Percentiles rank a stretch among this genome's conserved stretches.
Conservation (phyloP, 1,140 invertebrate species). For the Latrodectus geometricus region DNA sequence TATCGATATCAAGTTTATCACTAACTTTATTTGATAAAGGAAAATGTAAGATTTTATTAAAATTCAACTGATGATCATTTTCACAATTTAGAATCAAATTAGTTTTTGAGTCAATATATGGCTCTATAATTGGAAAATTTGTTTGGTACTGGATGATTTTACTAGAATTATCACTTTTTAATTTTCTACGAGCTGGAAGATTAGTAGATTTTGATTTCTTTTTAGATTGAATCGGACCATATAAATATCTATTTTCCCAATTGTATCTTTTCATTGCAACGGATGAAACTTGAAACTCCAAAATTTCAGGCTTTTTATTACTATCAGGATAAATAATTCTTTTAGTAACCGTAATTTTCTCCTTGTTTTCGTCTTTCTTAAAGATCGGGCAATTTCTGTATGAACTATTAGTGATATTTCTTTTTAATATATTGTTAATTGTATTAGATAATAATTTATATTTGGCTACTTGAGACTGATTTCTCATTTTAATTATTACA, state of each 20-base stretch:
- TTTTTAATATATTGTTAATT: too few species aligned
- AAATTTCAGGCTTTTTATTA: too few species aligned
- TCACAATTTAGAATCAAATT: neutral
- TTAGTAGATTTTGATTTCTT: neutral
- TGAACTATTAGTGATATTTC: too few species aligned
- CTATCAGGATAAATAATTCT: too few species aligned
- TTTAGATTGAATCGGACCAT: conserved; percentile 19
- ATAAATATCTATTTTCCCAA: conserved; percentile 54
- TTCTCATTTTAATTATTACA: too few species aligned
- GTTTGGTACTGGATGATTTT: conserved; percentile 10
- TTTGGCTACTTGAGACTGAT: too few species aligned
- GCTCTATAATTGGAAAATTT: conserved; percentile 12
- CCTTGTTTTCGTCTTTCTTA: too few species aligned
- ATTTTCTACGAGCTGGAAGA: neutral
- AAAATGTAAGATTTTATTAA: conserved; percentile 25
- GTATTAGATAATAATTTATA: too few species aligned
- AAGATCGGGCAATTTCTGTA: too few species aligned
- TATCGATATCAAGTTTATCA: neutral
- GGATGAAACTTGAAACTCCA: too few species aligned
- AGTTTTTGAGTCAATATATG: neutral
- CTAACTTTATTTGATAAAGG: conserved; percentile 22
- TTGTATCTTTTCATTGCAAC: conserved; percentile 39
- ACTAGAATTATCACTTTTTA: neutral
- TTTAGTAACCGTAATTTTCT: too few species aligned
- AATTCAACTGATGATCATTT: neutral